These are phyloP conservation scores for Sciurus vulgaris DNA, from an alignment of 2,797 vertebrate species.

Conservation along the genomic window DNA sequence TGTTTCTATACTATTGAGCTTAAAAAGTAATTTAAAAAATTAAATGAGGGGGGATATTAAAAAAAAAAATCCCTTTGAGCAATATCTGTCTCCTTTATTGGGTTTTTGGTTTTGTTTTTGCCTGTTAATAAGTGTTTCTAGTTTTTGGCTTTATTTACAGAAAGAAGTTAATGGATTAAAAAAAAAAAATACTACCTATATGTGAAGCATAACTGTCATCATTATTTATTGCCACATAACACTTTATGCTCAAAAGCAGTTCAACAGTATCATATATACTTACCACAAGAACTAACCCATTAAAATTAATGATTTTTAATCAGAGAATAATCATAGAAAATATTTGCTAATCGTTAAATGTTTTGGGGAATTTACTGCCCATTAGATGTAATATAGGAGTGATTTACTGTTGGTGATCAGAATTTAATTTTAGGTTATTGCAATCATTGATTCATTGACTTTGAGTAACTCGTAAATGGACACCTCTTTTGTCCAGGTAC, in stretches of 20 bases:
- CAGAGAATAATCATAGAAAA: conserved; percentile 7
- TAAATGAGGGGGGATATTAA: background rate
- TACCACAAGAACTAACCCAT: conserved; percentile 30
- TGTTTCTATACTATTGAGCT: conserved; percentile 50
- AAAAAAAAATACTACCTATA: conserved; percentile 42
- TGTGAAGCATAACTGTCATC: conserved; percentile 19
- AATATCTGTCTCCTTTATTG: background rate
- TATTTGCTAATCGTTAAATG: conserved; percentile 16
- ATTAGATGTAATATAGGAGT: background rate
- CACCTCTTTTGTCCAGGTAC: conserved; percentile 85
- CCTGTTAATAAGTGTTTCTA: background rate
- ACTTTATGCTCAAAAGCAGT: conserved; percentile 33
- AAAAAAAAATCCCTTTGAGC: background rate
- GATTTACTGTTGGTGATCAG: conserved; percentile 54
- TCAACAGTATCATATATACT: background rate
- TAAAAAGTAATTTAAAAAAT: conserved; percentile 27
- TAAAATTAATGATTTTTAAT: conserved; percentile 34
- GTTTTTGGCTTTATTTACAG: conserved; percentile 50
- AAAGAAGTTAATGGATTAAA: conserved; percentile 32
- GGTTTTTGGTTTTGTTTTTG: background rate
- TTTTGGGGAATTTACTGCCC: conserved; percentile 22
- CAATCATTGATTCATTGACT: conserved; percentile 47
- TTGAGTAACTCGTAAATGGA: conserved; percentile 64
- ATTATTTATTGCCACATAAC: background rate
- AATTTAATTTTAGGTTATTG: conserved; percentile 63